phyloP scores from a whole-genome alignment of 1,140 invertebrate genomes.

The Oppia nitens region DNA sequence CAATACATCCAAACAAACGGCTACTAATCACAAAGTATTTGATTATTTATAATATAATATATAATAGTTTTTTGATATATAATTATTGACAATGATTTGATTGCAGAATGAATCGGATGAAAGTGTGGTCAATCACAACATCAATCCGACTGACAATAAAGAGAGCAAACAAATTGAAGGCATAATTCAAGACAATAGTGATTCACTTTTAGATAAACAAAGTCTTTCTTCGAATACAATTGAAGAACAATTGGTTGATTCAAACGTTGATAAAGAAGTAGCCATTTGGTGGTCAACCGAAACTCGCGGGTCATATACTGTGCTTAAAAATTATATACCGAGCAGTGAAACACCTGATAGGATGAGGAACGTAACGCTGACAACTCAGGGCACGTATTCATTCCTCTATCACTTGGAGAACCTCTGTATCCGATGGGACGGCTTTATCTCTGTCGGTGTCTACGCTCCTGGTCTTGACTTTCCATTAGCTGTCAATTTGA shows the following conservation, averaged over 20 bases:
- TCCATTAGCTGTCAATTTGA: slow-evolving; percentile 38
- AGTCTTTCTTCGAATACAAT: too few relatives aligned
- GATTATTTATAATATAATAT: too few relatives aligned
- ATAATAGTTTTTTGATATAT: too few relatives aligned
- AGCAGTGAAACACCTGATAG: slow-evolving; percentile 34
- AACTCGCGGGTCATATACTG: neutral
- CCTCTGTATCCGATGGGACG: slow-evolving; percentile 51
- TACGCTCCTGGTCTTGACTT: slow-evolving; percentile 54
- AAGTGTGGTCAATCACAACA: too few relatives aligned
- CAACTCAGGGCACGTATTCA: slow-evolving; percentile 66
- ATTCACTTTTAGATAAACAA: too few relatives aligned
- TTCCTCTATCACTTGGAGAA: slow-evolving; percentile 73
- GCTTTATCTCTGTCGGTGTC: slow-evolving; percentile 52
- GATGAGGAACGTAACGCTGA: slow-evolving; percentile 54
- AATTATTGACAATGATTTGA: too few relatives aligned
- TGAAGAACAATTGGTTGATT: too few relatives aligned
- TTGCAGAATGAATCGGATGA: too few relatives aligned
- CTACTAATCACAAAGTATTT: neutral
- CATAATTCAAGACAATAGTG: too few relatives aligned
- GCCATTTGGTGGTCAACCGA: neutral
- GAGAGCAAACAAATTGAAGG: too few relatives aligned
- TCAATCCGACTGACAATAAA: too few relatives aligned
- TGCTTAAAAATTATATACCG: neutral
- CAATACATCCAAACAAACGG: neutral
- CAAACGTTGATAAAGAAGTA: neutral